Base-by-base conservation (phyloP, 2,888 invertebrate genomes). In the Ornithoptera priamus region DNA sequence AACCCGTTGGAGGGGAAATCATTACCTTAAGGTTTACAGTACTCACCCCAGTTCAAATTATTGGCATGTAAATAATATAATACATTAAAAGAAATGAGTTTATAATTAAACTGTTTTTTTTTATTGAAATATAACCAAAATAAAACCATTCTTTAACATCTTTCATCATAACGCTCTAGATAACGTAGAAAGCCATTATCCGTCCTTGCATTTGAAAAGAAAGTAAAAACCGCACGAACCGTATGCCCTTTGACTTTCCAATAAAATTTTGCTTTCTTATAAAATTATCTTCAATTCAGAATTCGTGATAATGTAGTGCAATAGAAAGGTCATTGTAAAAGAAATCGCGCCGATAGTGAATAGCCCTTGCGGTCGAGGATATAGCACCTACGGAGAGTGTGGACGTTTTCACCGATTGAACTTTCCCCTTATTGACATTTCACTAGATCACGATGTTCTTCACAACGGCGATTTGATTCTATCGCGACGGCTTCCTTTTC, bases 391-490 rank as follows among this genome's bases (percentile, higher is more conserved):
- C 62, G 36, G 65, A 59, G 39, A 63, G 66, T 65, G 36, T 39
- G 57, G 30, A 24, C 68, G 63, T 56, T 70, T 70, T 70, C 69
- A 67, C 67, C 67, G 58, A 2, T 63, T 60, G 67, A 70, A 66
- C 67, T 70, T 70, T 70, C 70, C 65, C 69, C 67, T 59, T 39
- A 10, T 15, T 67, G 63, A 70, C 70, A 62, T 70, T 67, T 70
- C 62, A 36, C 65, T 42, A 20, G 68, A 68, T 68, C 64, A 68
- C 64, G 63, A 53, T 68, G 59, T 68, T 60, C 60, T 58, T 68
- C 64, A 63, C 68, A 68, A 62, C 57, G 58, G 24, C 46, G 24
- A 67, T 67, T n/a, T n/a, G 3, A 46, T n/a, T 36, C 30, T 42
- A 42, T 42, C 39, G 42, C 42, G n/a, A 22, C 24, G 46, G 46